These are phyloP conservation scores for Andricus grossulariae DNA, from an alignment of 1,140 invertebrate genomes.

Conservation along the genomic window DNA sequence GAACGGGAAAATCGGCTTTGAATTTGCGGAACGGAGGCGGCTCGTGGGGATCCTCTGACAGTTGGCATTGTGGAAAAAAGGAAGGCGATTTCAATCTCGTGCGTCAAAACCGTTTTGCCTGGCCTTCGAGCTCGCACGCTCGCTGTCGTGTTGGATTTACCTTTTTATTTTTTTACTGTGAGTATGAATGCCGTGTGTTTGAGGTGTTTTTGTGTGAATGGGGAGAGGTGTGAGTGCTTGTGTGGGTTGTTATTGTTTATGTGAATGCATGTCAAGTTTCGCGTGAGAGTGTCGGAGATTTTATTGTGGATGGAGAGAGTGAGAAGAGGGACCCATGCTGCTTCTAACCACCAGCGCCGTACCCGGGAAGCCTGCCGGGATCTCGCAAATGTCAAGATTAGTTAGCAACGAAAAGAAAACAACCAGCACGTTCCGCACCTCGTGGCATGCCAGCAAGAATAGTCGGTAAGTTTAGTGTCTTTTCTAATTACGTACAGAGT, in stretches of 20 bases:
- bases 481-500: slow-evolving; percentile 16
- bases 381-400: slow-evolving; percentile 20
- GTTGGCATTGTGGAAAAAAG: background rate
- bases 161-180: slow-evolving; percentile 12
- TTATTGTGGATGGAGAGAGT: slow-evolving; percentile 9
- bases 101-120: background rate
- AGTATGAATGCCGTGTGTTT: slow-evolving; percentile 26
- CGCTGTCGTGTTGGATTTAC: background rate
- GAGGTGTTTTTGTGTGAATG: slow-evolving; percentile 12
- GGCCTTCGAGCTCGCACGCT: background rate
- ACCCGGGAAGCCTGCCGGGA: slow-evolving; percentile 30
- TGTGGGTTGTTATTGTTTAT: background rate
- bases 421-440: slow-evolving; percentile 4
- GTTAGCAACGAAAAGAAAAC: slow-evolving; percentile 25
- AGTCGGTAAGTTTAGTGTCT: slow-evolving; percentile 18
- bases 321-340: slow-evolving; percentile 23
- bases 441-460: background rate
- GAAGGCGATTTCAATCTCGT: background rate
- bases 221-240: background rate
- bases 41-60: background rate
- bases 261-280: background rate
- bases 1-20: background rate
- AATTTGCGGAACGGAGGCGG: background rate
- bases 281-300: background rate
- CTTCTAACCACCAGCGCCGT: slow-evolving; percentile 24